Evolutionary conservation across 2,888 invertebrate species (phyloP).

Genomic region (Parnassius mnemosyne): DNA sequence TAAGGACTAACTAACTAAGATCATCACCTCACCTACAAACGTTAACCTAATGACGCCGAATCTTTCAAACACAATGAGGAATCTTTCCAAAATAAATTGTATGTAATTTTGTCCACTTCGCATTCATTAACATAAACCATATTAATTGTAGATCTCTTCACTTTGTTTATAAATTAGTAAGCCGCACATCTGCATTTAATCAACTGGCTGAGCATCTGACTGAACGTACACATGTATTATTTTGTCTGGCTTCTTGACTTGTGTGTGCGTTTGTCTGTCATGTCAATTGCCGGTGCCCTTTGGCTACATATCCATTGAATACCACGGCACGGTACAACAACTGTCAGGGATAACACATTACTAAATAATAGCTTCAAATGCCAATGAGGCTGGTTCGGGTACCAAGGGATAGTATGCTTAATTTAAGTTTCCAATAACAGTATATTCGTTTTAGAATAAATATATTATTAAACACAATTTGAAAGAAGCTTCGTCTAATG

Average conservation of each 20-base stretch:
- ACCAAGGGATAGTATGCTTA: too few relatives aligned
- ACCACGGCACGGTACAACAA: conserved; percentile 33
- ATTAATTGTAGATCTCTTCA: background rate
- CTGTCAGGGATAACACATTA: background rate
- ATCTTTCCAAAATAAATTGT: too few relatives aligned
- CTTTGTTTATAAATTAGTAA: conserved; percentile 20
- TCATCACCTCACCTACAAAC: too few relatives aligned
- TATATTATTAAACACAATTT: too few relatives aligned
- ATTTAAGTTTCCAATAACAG: too few relatives aligned
- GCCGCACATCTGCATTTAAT: conserved; percentile 39
- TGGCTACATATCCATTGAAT: conserved; percentile 38
- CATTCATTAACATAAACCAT: conserved; percentile 1
- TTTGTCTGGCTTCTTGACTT: conserved; percentile 50
- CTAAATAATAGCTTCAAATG: background rate
- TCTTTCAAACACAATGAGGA: too few relatives aligned
- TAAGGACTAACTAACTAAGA: too few relatives aligned
- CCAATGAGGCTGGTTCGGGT: too few relatives aligned
- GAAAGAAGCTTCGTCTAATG: too few relatives aligned
- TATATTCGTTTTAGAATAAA: too few relatives aligned
- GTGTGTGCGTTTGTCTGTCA: conserved; percentile 44
- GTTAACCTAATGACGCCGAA: too few relatives aligned
- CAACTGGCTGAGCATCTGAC: conserved; percentile 28
- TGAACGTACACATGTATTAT: conserved; percentile 41
- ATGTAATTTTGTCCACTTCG: background rate
- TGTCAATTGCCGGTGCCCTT: conserved; percentile 46